Base-by-base conservation (phyloP, 2,113 vertebrate species). In the Phoxinus phoxinus region DNA sequence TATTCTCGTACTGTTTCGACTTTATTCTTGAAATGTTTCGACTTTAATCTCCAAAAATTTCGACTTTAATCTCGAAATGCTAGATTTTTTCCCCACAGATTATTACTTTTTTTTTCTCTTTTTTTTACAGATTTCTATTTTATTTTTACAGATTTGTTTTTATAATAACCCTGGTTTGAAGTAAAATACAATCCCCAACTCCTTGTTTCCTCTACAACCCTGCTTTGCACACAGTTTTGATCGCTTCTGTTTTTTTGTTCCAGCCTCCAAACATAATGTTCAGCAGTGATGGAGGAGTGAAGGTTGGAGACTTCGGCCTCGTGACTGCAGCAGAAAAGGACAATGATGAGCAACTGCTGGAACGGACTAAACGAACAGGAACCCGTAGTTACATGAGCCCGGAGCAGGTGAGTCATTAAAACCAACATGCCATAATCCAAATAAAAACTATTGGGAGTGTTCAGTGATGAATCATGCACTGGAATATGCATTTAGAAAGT, bases 231-330 rank as follows among this genome's bases (percentile, higher is more conserved):
- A 0, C 41, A 9, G 41, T 10, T 41, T 41, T 41, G 41, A 41
- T 41, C 41, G 8, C 27, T 32, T 32, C 30, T 37, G 8, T 23
- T 37, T 12, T 25, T 86, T 53, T 86, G 9, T 35, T 76, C 84
- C 87, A 98, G 97, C 97, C 97, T 72, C 56, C 61, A 78, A 98
- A 98, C 90, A 96, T 98, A 91, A 95, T 98, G 89, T 90, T 98
- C 89, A 95, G 95, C 10, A 25, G 0, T 6, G 59, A 91, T 9
- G 84, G 87, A 30, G 67, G 89, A 25, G 90, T 97, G 89, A 98
- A 98, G 94, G 97, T 98, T 44, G 97, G 96, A 5, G 97, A 98
- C 91, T 97, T 98, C 1, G 96, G 97, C 77, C 95, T 98, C 37
- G 96, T 93, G 83, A 96, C 96, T 56, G 88, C 86, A 35, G 87